Evolutionary conservation across 30 jellyfish, hydroid and myxozoan genomes (phyloP), one percentile per base, ranked within the genome.

Genomic region (Rhopilema esculentum): DNA sequence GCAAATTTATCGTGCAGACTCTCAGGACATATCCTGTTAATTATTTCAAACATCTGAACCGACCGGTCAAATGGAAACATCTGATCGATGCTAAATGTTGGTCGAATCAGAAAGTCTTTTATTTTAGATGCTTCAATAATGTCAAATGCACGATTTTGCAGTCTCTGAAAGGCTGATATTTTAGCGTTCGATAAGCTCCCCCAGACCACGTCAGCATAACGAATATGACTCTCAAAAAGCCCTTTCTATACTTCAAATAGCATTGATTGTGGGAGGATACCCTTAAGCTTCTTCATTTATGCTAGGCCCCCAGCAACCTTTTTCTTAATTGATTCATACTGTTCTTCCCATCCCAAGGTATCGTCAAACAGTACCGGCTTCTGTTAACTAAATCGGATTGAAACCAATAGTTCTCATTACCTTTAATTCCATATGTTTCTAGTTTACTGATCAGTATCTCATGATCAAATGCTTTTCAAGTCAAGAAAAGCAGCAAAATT

Each of bases 81-180:
- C 80, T n/a, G n/a, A n/a, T n/a, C n/a, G n/a, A n/a, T n/a, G n/a
- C n/a, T n/a, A n/a, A n/a, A n/a, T n/a, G n/a, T 69, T 69, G 77
- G 75, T 76, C 87, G 67, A 20, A 22, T 52, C 87, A 23, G 52
- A 76, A 75, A 76, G 87, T 52, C 76, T 75, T 76, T 20, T 76
- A 76, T 76, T 76, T 76, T 76, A 8, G 77, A 76, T 17, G 75
- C 87, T 52, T 76, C 29, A 73, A 29, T 49, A 73, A 73, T 73
- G 29, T 73, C 84, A 73, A 73, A 30, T 73, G 74, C 84, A 73
- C 70, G 26, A 69, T 69, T 73, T 73, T 73, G 84, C 84, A 73
- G 69, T 73, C 76, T 73, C 84, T 73, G 68, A 73, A 73, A 51
- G 80, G 80, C 80, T 69, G 53, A 69, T 8, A 29, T 23, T 69